Conservation (phyloP, 1,140 invertebrate species). For the Drosophila nasuta region DNA sequence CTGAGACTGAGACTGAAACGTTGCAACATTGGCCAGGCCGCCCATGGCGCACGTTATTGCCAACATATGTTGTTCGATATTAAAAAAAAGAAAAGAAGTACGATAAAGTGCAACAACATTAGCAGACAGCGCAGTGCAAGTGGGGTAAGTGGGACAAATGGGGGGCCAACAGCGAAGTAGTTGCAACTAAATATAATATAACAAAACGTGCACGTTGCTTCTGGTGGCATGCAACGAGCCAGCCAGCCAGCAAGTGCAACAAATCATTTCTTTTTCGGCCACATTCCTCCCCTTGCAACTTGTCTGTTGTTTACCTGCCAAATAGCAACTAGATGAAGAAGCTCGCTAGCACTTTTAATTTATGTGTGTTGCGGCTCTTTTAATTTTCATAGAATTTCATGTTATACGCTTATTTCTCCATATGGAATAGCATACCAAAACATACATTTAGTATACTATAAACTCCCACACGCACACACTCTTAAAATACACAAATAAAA, state of each 20-base stretch:
- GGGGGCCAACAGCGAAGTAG: neutral
- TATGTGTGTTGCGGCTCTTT: constrained; percentile 46
- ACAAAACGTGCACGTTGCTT: constrained; percentile 18
- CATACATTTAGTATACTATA: neutral
- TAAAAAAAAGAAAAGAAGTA: constrained; percentile 50
- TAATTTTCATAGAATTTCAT: constrained; percentile 43
- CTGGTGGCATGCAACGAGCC: constrained; percentile 31
- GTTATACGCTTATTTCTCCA: constrained; percentile 32
- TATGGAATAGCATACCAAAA: neutral
- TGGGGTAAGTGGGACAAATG: neutral
- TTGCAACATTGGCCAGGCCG: constrained; percentile 18
- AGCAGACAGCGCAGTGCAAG: constrained; percentile 10
- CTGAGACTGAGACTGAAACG: neutral
- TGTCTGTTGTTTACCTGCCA: constrained; percentile 34
- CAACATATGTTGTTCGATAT: constrained; percentile 77
- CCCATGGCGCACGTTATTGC: constrained; percentile 65
- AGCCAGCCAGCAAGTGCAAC: constrained; percentile 26
- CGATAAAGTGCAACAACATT: constrained; percentile 35
- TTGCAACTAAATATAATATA: constrained; percentile 36
- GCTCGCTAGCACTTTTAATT: constrained; percentile 34
- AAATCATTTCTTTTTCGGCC: constrained; percentile 45
- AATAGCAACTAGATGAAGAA: constrained; percentile 29
- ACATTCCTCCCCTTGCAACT: neutral
- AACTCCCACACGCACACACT: neutral
- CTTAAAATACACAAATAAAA: neutral